phyloP scores from a whole-genome alignment of 2,888 invertebrate species.

The Caenorhabditis parvicauda region DNA sequence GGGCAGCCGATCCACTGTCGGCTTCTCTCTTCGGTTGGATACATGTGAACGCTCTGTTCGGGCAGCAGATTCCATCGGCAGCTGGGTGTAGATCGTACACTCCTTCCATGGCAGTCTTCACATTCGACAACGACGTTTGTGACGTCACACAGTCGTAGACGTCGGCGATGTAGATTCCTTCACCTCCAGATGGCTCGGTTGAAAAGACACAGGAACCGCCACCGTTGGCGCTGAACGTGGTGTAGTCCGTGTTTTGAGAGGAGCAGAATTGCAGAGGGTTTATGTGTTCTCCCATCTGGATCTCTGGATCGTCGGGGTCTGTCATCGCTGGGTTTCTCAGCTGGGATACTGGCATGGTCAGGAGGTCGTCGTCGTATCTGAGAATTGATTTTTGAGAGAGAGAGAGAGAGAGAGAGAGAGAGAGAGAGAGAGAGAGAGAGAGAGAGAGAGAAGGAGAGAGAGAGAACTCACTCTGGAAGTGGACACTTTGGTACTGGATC shows the following conservation, averaged over 20 bases:
- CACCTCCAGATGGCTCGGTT: conserved; percentile 31
- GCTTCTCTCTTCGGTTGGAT: conserved; percentile 61
- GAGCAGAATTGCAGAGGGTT: conserved; percentile 61
- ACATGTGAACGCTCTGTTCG: conserved; percentile 59
- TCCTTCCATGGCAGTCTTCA: conserved; percentile 61
- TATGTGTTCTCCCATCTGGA: conserved; percentile 60
- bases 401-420: neutral
- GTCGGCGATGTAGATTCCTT: conserved; percentile 60
- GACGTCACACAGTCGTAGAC: conserved; percentile 58
- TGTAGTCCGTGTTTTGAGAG: conserved; percentile 55
- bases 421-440: neutral
- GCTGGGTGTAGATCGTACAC: conserved; percentile 58
- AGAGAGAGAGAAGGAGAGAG: neutral
- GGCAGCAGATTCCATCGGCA: conserved; percentile 60
- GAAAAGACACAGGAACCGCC: conserved; percentile 47
- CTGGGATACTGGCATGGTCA: conserved; percentile 61
- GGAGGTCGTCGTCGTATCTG: conserved; percentile 57
- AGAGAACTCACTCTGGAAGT: conserved; percentile 23
- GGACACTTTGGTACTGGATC: conserved; percentile 57
- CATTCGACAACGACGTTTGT: conserved; percentile 54
- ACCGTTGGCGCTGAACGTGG: conserved; percentile 58
- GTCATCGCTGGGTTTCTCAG: conserved; percentile 61
- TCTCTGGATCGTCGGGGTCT: conserved; percentile 60
- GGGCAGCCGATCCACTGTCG: conserved; percentile 57
- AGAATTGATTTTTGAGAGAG: no score